Conservation (phyloP, 2,113 vertebrate species). For the Neotragus pygmaeus region DNA sequence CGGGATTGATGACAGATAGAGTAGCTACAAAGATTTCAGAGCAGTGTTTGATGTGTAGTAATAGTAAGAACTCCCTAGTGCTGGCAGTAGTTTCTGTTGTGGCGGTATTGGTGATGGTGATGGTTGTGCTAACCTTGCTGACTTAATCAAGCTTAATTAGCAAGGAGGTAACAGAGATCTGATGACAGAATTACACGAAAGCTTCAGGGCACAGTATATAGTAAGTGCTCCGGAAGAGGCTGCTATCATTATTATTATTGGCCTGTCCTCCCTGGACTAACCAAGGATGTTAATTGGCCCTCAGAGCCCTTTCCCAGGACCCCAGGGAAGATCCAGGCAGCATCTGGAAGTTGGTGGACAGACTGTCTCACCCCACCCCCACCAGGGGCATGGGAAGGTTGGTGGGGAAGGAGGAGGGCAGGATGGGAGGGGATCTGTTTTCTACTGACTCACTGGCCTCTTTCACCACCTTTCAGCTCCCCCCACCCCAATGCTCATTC, state of each 20-base stretch:
- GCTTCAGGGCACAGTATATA: neutral
- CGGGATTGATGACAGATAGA: neutral
- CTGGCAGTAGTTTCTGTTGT: neutral
- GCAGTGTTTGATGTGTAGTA: neutral
- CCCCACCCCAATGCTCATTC: neutral
- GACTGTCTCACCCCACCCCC: slow-evolving; percentile 6
- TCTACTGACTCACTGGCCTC: slow-evolving; percentile 62
- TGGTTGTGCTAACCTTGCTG: neutral
- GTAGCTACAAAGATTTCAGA: neutral
- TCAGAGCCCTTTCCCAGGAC: slow-evolving; percentile 12
- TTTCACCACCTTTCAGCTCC: slow-evolving; percentile 35
- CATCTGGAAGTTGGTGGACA: slow-evolving; percentile 35
- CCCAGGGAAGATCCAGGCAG: slow-evolving; percentile 17
- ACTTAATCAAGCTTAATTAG: slow-evolving; percentile 17
- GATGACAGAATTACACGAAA: slow-evolving; percentile 10
- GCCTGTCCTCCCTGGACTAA: neutral
- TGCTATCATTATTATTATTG: neutral
- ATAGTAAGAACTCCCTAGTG: neutral
- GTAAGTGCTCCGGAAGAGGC: slow-evolving; percentile 2
- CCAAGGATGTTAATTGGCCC: neutral
- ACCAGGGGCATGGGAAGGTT: slow-evolving; percentile 2
- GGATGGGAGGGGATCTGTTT: slow-evolving; percentile 48
- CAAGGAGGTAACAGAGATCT: neutral
- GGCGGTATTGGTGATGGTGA: neutral
- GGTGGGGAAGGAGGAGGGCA: slow-evolving; percentile 54